These are phyloP conservation scores for Epizoanthus stellaris DNA, from an alignment of 92 coral and sea anemone species.

Conservation along the genomic window DNA sequence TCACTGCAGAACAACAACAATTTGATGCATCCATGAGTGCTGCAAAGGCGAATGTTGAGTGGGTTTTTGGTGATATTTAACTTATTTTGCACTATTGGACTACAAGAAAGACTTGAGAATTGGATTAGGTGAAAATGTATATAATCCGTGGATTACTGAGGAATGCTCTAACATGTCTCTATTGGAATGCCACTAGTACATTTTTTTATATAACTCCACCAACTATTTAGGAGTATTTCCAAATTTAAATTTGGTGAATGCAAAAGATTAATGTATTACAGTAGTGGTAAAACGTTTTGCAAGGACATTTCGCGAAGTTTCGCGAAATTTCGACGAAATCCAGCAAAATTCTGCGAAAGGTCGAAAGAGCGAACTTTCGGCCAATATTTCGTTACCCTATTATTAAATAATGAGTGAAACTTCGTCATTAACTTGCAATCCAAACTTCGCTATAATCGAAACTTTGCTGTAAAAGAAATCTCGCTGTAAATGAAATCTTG, in stretches of 20 bases:
- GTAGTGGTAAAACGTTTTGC: no score
- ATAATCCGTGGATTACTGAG: conserved; percentile 22
- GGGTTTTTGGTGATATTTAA: conserved; percentile 22
- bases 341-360: no score
- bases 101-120: conserved; percentile 20
- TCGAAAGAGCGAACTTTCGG: no score
- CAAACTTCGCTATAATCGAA: no score
- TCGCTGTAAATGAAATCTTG: no score
- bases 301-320: no score
- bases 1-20: conserved; percentile 31
- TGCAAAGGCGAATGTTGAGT: conserved; percentile 9
- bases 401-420: no score
- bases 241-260: background rate
- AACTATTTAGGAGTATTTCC: conserved; percentile 14
- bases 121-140: conserved; percentile 22
- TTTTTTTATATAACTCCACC: conserved; percentile 12
- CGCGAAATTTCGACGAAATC: no score
- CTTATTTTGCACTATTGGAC: background rate
- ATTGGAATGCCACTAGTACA: background rate
- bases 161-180: conserved; percentile 22
- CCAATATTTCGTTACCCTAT: no score
- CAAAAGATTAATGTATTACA: no score
- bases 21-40: conserved; percentile 51
- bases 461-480: no score
- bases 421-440: no score